Evolutionary conservation across 2,888 invertebrate species (phyloP).

Genomic region (Eupithecia tripunctaria): DNA sequence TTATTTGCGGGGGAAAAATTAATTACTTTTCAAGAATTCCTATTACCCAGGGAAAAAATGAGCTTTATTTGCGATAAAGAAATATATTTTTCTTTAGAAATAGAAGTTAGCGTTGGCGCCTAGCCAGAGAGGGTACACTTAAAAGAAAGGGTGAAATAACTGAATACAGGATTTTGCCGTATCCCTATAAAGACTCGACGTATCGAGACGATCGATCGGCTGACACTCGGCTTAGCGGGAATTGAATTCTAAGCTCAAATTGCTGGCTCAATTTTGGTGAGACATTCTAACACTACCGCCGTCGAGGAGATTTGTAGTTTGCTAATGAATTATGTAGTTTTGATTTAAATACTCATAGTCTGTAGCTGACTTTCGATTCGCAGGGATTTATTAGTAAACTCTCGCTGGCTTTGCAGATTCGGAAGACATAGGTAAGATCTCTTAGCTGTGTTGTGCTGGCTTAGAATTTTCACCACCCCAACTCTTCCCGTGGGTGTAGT

Average conservation of each 20-base stretch:
- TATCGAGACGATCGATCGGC: constrained; percentile 33
- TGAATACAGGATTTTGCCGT: constrained; percentile 36
- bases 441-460: no score
- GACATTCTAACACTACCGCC: constrained; percentile 23
- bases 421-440: not conserved
- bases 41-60: constrained; percentile 45
- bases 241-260: constrained; percentile 37
- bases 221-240: constrained; percentile 39
- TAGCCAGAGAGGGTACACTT: constrained; percentile 38
- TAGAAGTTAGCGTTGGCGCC: constrained; percentile 34
- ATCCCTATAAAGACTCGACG: constrained; percentile 30
- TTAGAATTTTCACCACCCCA: no score
- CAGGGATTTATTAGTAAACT: constrained; percentile 6
- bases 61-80: constrained; percentile 30
- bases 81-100: constrained; percentile 33
- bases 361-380: not conserved
- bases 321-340: constrained; percentile 37
- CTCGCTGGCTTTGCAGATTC: not conserved
- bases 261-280: constrained; percentile 34
- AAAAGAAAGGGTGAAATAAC: constrained; percentile 42
- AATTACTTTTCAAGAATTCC: constrained; percentile 66
- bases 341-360: constrained; percentile 22
- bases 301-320: constrained; percentile 32
- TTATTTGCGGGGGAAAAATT: constrained; percentile 65
- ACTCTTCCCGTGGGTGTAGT: no score